These are phyloP conservation scores for Atrichornis clamosus DNA, from an alignment of 2,113 vertebrate genomes.

Conservation along the genomic window DNA sequence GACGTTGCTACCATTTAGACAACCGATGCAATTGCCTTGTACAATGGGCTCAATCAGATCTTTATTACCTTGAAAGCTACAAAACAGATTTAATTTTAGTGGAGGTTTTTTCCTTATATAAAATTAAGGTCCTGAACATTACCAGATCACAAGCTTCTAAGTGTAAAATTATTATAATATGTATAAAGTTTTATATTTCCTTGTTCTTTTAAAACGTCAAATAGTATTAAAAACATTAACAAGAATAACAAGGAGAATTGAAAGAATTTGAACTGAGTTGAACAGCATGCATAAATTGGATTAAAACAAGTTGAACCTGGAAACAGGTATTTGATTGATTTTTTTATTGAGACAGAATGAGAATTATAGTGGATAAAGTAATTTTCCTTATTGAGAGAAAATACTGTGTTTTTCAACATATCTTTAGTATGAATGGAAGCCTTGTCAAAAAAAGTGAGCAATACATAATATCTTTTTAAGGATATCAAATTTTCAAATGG, in stretches of 20 bases:
- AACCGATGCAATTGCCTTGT: conserved; percentile 81
- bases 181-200: background rate
- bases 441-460: conserved; percentile 74
- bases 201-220: background rate
- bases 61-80: conserved; percentile 68
- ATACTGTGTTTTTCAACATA: conserved; percentile 77
- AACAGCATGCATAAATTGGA: conserved; percentile 71
- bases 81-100: conserved; percentile 37
- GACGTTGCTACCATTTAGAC: conserved; percentile 81
- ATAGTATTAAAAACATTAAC: conserved; percentile 40
- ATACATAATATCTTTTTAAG: conserved; percentile 73
- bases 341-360: conserved; percentile 74
- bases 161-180: background rate
- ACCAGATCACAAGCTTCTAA: background rate
- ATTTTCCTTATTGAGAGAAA: conserved; percentile 75
- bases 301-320: conserved; percentile 72
- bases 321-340: conserved; percentile 74
- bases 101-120: conserved; percentile 5
- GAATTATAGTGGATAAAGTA: conserved; percentile 72
- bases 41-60: conserved; percentile 72
- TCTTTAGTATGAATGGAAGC: conserved; percentile 71
- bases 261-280: conserved; percentile 66
- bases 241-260: conserved; percentile 58
- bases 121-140: conserved; percentile 21
- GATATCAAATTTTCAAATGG: conserved; percentile 71